Base-by-base conservation (phyloP, 2,888 invertebrate species). In the Eupsilia transversa region DNA sequence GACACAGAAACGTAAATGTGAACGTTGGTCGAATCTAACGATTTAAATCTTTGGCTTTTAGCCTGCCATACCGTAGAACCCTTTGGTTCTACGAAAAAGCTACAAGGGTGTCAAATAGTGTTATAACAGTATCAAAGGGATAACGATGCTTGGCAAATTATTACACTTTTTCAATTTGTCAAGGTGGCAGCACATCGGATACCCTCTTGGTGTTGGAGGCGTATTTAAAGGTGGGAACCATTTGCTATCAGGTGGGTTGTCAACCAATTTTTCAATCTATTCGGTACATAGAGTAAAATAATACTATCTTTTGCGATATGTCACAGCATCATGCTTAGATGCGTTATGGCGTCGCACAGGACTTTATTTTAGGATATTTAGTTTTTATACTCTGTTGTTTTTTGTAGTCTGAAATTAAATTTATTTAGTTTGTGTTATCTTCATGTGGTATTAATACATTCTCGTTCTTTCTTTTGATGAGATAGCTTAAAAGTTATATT, bases 21-120 rank as follows among this genome's bases (percentile, higher is more conserved):
- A n/a, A 38, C 0, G 9, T 35, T 60, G 14, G n/a, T n/a, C n/a
- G n/a, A n/a, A n/a, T n/a, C n/a, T n/a, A n/a, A n/a, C n/a, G n/a
- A n/a, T n/a, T n/a, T 35, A n/a, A 35, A 35, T n/a, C n/a, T 35
- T 60, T n/a, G n/a, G 2, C n/a, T 6, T 10, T 41, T 46, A 60
- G 14, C 52, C 27, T 35, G 33, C 9, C 35, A 17, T 35, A 41
- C 33, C 33, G 56, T 30, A 61, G 20, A n/a, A n/a, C n/a, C n/a
- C n/a, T n/a, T n/a, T n/a, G 14, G 49, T 30, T 60, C 23, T n/a
- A 38, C 33, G 20, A 74, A 68, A 68, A 56, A 46, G 35, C 12
- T n/a, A 27, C 27, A 54, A 35, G 7, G 59, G 20, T 35, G 20
- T 56, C 60, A n/a, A n/a, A 17, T 33, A 54, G 59, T 60, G 4